Percentiles rank a stretch among this genome's conserved stretches.
These are phyloP conservation scores for Drosophila tani DNA, from an alignment of 1,140 invertebrate species.

Conservation along the genomic window DNA sequence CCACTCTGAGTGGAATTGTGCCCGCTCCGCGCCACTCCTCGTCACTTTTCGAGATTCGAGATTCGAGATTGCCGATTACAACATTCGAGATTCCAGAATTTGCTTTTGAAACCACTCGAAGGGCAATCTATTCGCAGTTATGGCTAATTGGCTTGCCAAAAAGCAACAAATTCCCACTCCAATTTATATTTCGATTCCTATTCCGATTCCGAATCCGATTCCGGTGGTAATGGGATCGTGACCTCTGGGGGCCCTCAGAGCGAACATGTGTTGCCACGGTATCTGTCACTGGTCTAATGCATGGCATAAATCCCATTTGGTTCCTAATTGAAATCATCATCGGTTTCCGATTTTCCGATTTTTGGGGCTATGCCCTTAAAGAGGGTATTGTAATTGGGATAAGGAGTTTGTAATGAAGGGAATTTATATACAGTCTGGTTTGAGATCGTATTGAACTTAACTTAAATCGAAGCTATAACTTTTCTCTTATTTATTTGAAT, in stretches of 20 bases:
- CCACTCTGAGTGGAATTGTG: constrained; percentile 29
- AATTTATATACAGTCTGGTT: too few species aligned
- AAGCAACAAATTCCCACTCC: constrained; percentile 2
- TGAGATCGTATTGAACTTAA: too few species aligned
- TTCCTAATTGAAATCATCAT: constrained; percentile 40
- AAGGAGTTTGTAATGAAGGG: background rate
- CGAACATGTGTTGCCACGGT: constrained; percentile 31
- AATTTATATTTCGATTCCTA: background rate
- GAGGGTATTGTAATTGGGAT: background rate
- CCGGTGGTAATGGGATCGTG: constrained; percentile 28
- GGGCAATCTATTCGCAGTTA: constrained; percentile 40
- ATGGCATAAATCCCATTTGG: constrained; percentile 40
- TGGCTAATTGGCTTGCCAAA: constrained; percentile 35
- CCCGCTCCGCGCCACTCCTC: constrained; percentile 1
- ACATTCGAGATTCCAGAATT: constrained; percentile 22
- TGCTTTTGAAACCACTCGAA: constrained; percentile 7
- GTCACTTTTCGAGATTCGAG: background rate
- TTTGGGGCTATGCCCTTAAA: background rate
- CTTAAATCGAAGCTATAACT: too few species aligned
- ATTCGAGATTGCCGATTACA: constrained; percentile 8
- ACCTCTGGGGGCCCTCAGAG: constrained; percentile 11
- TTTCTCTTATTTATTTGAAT: too few species aligned
- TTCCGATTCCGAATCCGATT: constrained; percentile 12
- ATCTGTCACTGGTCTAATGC: constrained; percentile 49
- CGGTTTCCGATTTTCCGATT: background rate